Evolutionary conservation across 2,113 vertebrate species (phyloP).

Genomic region (Psittacus erithacus): DNA sequence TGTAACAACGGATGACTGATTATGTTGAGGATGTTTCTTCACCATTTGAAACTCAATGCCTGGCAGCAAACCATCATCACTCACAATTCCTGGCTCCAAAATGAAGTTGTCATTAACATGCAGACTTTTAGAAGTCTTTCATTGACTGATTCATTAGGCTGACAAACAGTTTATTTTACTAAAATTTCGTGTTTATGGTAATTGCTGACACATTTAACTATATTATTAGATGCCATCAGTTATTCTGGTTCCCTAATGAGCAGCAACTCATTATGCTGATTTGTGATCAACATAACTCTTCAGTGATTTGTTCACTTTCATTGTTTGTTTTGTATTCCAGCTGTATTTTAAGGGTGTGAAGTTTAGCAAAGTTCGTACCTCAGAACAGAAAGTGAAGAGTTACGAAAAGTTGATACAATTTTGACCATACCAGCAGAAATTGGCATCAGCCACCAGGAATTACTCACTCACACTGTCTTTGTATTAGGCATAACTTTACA

Average conservation of each 20-base stretch:
- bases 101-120: background rate
- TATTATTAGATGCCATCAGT: background rate
- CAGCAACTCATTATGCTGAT: background rate
- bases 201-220: background rate
- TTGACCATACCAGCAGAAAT: background rate
- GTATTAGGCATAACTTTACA: background rate
- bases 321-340: background rate
- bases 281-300: background rate
- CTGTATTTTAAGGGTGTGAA: background rate
- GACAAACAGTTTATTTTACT: slow-evolving; percentile 2
- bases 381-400: background rate
- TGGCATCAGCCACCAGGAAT: background rate
- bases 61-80: slow-evolving; percentile 18
- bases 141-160: slow-evolving; percentile 43
- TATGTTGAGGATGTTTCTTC: slow-evolving; percentile 14
- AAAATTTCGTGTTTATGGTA: slow-evolving; percentile 12
- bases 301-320: background rate
- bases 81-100: slow-evolving; percentile 32
- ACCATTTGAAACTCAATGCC: slow-evolving; percentile 16
- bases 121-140: background rate
- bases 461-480: background rate
- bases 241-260: background rate
- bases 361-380: background rate
- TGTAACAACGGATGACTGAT: slow-evolving; percentile 28
- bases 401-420: background rate